Evolutionary conservation across 1,140 invertebrate genomes (phyloP).

Genomic region (Melipona quadrifasciata): DNA sequence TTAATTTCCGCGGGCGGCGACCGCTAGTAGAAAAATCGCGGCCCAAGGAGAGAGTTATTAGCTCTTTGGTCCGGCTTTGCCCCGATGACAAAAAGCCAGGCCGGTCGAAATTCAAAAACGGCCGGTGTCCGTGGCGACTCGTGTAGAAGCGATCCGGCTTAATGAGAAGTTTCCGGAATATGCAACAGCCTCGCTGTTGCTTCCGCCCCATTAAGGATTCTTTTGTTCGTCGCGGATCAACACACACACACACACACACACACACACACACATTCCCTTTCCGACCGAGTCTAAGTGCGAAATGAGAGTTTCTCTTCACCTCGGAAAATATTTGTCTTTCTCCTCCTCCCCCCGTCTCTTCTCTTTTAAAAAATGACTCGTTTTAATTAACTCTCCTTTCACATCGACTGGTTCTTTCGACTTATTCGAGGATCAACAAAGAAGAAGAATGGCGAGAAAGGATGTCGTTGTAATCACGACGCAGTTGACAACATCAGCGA

Average conservation of each 20-base stretch:
- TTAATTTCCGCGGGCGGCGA: neutral
- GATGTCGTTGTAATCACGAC: neutral
- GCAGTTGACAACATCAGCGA: too few species aligned
- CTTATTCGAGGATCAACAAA: neutral
- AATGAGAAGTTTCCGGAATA: conserved; percentile 45
- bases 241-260: neutral
- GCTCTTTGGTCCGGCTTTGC: neutral
- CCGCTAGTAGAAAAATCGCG: neutral
- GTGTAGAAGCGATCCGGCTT: conserved; percentile 41
- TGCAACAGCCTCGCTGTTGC: conserved; percentile 11
- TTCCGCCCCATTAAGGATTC: conserved; percentile 45
- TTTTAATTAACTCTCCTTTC: neutral
- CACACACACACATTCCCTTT: too few species aligned
- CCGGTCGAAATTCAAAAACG: conserved; percentile 1
- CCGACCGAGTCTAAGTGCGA: conserved; percentile 2
- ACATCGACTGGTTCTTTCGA: neutral
- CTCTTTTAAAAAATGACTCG: neutral
- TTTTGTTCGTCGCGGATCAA: conserved; percentile 22
- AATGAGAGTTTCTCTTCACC: conserved; percentile 18
- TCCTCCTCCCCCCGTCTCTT: too few species aligned
- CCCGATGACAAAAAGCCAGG: neutral
- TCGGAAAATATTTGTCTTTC: conserved; percentile 6
- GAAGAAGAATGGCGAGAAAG: neutral
- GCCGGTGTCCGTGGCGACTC: neutral
- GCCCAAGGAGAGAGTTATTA: neutral